phyloP scores from a whole-genome alignment of 2,888 invertebrate genomes.

The Colletes collaris region DNA sequence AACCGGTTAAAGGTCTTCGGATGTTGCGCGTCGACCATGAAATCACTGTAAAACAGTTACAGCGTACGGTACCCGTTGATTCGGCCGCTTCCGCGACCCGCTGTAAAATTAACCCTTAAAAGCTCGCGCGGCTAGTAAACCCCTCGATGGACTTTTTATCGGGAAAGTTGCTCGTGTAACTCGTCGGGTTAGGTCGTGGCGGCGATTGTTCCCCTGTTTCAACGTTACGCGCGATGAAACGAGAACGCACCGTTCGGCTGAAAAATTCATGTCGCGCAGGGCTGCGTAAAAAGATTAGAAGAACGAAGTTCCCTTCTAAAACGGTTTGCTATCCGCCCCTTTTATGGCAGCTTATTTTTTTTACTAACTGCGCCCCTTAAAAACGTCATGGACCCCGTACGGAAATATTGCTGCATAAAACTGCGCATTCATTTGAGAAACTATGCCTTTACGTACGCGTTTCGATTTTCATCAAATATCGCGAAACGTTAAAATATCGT shows the following conservation, averaged over 20 bases:
- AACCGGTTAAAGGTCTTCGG: constrained; percentile 9
- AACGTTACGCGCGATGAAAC: constrained; percentile 7
- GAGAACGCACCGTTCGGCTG: background rate
- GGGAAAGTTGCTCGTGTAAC: constrained; percentile 28
- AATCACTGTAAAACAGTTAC: constrained; percentile 36
- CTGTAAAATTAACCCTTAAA: constrained; percentile 63
- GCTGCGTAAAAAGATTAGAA: constrained; percentile 6
- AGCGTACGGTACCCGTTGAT: constrained; percentile 18
- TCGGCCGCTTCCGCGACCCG: constrained; percentile 36
- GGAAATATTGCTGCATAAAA: no score
- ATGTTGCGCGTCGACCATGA: constrained; percentile 36
- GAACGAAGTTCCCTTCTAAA: background rate
- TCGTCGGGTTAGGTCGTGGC: constrained; percentile 9
- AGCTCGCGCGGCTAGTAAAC: constrained; percentile 42
- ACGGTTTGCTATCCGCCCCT: no score
- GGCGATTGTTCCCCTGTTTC: constrained; percentile 10
- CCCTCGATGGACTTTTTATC: constrained; percentile 61
- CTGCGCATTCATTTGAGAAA: no score
- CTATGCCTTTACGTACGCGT: no score
- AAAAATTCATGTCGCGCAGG: constrained; percentile 4
- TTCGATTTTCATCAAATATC: no score
- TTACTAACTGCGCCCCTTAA: no score
- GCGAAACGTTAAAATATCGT: no score
- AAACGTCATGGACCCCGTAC: no score
- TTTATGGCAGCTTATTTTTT: no score